phyloP scores from a whole-genome alignment of 1,140 invertebrate species.

The Pinna nobilis region DNA sequence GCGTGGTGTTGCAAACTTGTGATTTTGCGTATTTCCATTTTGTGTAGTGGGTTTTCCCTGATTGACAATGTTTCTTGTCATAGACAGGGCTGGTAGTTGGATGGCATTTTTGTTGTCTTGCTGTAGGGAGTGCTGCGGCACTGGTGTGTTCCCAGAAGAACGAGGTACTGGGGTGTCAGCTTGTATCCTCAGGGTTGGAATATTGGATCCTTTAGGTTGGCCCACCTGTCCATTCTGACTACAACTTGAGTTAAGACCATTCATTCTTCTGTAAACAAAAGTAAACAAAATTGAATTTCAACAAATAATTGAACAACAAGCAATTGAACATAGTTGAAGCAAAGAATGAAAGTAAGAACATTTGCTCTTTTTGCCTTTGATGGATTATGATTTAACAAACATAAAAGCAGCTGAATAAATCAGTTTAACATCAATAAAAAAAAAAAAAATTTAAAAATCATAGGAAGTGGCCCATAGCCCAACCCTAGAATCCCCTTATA shows the following conservation, averaged over 20 bases:
- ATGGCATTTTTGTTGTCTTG: constrained; percentile 32
- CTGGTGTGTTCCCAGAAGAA: constrained; percentile 54
- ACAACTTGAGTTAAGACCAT: constrained; percentile 53
- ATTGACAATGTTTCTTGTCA: constrained; percentile 43
- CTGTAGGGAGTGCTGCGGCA: constrained; percentile 28
- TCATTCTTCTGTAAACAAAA: constrained; percentile 60
- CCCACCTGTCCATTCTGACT: constrained; percentile 31
- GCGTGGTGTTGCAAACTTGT: constrained; percentile 27
- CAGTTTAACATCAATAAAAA: no score
- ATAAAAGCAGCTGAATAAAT: no score
- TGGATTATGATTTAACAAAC: no score
- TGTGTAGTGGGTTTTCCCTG: constrained; percentile 45
- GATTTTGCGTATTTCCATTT: constrained; percentile 29
- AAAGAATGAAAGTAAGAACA: no score
- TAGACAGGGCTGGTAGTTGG: constrained; percentile 48
- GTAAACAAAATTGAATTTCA: no score
- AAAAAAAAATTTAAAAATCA: no score
- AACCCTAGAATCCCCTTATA: no score
- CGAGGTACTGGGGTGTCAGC: constrained; percentile 62
- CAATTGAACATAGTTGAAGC: no score
- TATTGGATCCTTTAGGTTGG: constrained; percentile 35
- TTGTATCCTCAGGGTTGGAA: constrained; percentile 63
- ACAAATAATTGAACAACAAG: no score
- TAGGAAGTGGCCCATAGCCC: no score
- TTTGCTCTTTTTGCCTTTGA: no score